A percentile compares a stretch with the other conserved stretches of the same genome.
Evolutionary conservation across 2,113 vertebrate species (phyloP).

Genomic region (Alexandromys fortis): DNA sequence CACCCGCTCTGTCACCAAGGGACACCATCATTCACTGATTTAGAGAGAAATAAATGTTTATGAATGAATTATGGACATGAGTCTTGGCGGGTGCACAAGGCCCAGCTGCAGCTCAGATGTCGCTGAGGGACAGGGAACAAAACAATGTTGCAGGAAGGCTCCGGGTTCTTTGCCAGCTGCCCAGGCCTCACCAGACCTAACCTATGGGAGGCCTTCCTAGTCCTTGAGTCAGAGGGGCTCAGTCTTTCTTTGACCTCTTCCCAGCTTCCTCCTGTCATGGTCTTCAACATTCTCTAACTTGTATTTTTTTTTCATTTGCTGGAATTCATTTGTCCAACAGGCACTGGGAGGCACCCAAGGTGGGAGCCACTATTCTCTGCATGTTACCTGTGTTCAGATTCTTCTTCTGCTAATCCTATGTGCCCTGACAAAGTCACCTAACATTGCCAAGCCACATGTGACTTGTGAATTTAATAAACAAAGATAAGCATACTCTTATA

Average conservation of each 20-base stretch:
- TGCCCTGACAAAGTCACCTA: neutral
- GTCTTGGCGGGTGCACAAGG: neutral
- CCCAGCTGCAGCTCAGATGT: constrained; percentile 49
- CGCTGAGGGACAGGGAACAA: neutral
- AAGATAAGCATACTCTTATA: neutral
- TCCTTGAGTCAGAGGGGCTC: fast-evolving
- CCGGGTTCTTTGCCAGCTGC: neutral
- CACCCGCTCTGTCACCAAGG: neutral
- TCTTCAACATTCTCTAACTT: neutral
- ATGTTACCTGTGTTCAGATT: neutral
- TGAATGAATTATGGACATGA: constrained; percentile 10
- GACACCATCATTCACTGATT: neutral
- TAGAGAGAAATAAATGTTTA: constrained; percentile 59
- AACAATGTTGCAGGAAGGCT: neutral
- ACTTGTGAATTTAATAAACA: neutral
- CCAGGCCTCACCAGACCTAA: neutral
- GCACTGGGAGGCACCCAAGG: neutral
- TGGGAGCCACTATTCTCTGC: no score
- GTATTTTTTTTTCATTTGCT: neutral
- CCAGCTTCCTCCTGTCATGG: neutral
- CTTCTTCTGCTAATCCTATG: neutral
- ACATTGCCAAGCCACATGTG: neutral
- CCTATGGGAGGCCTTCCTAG: fast-evolving
- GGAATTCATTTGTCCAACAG: fast-evolving
- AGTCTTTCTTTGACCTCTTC: neutral